A percentile compares a stretch with the other conserved stretches of the same genome.
phyloP scores from a whole-genome alignment of 2,888 invertebrate genomes.

The Belgica antarctica region DNA sequence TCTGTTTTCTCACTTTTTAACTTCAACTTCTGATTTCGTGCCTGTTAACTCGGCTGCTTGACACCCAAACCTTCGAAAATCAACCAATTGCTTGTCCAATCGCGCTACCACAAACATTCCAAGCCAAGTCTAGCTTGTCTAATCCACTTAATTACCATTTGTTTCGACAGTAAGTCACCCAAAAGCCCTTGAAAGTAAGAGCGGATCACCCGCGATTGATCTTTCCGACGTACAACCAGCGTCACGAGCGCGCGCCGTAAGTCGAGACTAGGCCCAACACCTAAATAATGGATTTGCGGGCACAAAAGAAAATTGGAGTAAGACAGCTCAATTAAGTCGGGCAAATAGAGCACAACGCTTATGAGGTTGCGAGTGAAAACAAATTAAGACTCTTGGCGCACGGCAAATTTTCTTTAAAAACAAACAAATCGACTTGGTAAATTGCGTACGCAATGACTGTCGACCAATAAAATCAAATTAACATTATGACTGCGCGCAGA shows the following conservation, averaged over 20 bases:
- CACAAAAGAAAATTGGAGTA: constrained; percentile 15
- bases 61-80: no score
- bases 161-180: no score
- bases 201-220: background rate
- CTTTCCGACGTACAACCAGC: constrained; percentile 11
- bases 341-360: constrained; percentile 27
- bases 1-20: no score
- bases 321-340: constrained; percentile 32
- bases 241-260: background rate
- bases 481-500: background rate
- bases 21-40: no score
- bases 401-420: background rate
- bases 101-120: no score
- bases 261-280: background rate
- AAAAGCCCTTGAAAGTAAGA: background rate
- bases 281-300: background rate
- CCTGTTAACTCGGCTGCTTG: no score
- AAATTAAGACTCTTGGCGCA: background rate
- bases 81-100: no score
- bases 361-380: constrained; percentile 29
- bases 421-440: no score
- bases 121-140: no score
- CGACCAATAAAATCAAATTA: background rate
- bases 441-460: background rate
- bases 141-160: no score